Conservation (phyloP, 2,797 vertebrate species). For the Chiroxiphia lanceolata region DNA sequence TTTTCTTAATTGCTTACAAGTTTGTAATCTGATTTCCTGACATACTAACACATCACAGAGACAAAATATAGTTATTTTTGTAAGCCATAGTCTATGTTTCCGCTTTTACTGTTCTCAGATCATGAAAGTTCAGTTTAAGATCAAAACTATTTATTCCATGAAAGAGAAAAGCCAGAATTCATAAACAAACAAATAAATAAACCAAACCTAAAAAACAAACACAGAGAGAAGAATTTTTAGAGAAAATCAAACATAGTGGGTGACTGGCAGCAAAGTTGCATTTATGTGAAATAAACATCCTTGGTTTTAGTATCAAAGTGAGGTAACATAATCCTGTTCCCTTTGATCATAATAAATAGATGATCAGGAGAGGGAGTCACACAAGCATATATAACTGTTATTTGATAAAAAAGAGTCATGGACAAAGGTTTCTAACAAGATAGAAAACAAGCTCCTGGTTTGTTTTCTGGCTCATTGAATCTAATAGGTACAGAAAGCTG, state of each 20-base stretch:
- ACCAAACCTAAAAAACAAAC: not conserved
- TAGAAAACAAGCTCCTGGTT: not conserved
- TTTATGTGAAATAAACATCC: conserved; percentile 12
- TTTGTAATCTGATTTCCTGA: not conserved
- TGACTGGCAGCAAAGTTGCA: not conserved
- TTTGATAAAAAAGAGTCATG: not conserved
- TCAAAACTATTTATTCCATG: conserved; percentile 6
- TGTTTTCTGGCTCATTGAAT: not conserved
- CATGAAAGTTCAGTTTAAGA: not conserved
- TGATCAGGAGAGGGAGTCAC: not conserved
- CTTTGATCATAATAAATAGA: not conserved
- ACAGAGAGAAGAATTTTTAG: not conserved
- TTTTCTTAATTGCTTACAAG: not conserved
- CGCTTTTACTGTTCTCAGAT: not conserved
- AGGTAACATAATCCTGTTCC: not conserved
- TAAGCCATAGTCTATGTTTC: not conserved
- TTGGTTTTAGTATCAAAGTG: not conserved
- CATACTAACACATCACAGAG: not conserved
- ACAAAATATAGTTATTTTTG: not conserved
- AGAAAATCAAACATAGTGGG: not conserved
- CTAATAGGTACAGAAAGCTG: not conserved
- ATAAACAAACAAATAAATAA: not conserved
- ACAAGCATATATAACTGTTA: not conserved
- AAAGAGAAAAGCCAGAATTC: conserved; percentile 6
- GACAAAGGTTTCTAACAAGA: not conserved